phyloP scores from a whole-genome alignment of 2,888 invertebrate species.

The Eugnorisma glareosa region DNA sequence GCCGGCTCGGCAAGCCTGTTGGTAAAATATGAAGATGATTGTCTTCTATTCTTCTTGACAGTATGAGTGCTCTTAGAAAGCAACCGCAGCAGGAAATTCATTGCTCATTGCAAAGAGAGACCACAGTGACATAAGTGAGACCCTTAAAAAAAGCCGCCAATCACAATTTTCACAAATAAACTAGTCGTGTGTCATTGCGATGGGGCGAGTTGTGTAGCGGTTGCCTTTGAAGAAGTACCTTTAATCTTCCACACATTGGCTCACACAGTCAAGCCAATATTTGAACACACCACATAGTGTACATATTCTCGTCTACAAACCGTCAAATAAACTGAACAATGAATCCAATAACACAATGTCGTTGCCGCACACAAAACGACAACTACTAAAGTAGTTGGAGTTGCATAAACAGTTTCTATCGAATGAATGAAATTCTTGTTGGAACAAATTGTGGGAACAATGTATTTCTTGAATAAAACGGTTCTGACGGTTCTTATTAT shows the following conservation, averaged over 20 bases:
- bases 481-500: background rate
- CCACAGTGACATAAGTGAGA: background rate
- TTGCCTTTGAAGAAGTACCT: no score
- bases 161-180: background rate
- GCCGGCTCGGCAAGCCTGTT: background rate
- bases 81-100: background rate
- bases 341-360: constrained; percentile 23
- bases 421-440: constrained; percentile 40
- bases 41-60: no score
- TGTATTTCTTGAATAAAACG: constrained; percentile 10
- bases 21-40: background rate
- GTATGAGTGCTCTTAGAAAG: background rate
- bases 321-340: constrained; percentile 27
- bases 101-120: background rate
- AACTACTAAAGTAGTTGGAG: constrained; percentile 16
- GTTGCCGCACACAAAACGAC: constrained; percentile 1
- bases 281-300: background rate
- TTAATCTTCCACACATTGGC: no score
- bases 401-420: constrained; percentile 20
- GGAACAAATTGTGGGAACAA: constrained; percentile 18
- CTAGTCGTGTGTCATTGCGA: background rate
- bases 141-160: background rate
- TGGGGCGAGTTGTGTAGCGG: background rate
- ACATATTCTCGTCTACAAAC: constrained; percentile 6
- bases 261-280: no score